These are phyloP conservation scores for Psammodynastes pulverulentus DNA, from an alignment of 2,113 vertebrate genomes.

Conservation along the genomic window DNA sequence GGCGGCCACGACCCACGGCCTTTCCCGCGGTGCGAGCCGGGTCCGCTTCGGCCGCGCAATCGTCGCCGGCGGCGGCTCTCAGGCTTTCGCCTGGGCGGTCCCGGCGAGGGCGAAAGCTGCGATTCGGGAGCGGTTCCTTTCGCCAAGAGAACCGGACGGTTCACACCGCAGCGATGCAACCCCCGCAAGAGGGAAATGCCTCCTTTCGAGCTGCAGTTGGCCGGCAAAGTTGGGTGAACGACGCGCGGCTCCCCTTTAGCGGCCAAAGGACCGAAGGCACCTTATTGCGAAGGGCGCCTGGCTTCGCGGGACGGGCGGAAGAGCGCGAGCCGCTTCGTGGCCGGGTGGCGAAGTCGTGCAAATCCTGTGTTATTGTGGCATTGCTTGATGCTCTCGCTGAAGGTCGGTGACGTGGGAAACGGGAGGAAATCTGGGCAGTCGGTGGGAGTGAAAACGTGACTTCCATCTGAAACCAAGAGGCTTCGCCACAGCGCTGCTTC, in stretches of 20 bases:
- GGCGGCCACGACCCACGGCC: fast-evolving
- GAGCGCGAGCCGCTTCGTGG: background rate
- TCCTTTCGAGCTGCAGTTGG: background rate
- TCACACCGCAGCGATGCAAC: background rate
- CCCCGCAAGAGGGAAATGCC: background rate
- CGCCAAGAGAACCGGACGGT: background rate
- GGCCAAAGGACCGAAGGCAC: background rate
- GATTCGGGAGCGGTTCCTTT: background rate
- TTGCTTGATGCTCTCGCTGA: background rate
- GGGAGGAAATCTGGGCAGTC: background rate
- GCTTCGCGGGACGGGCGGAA: background rate
- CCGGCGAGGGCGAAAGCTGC: too few species aligned
- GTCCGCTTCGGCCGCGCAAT: background rate
- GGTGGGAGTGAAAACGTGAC: background rate
- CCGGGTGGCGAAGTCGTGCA: background rate
- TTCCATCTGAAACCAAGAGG: background rate
- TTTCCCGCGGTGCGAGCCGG: background rate
- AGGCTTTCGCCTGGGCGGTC: background rate
- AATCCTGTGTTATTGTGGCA: fast-evolving
- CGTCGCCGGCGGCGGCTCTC: background rate
- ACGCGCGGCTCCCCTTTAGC: background rate
- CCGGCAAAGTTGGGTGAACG: background rate
- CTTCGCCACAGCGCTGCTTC: background rate
- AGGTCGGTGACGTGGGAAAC: background rate
- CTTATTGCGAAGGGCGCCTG: background rate